phyloP scores from a whole-genome alignment of 1,140 invertebrate genomes.

The Tetranychus urticae region DNA sequence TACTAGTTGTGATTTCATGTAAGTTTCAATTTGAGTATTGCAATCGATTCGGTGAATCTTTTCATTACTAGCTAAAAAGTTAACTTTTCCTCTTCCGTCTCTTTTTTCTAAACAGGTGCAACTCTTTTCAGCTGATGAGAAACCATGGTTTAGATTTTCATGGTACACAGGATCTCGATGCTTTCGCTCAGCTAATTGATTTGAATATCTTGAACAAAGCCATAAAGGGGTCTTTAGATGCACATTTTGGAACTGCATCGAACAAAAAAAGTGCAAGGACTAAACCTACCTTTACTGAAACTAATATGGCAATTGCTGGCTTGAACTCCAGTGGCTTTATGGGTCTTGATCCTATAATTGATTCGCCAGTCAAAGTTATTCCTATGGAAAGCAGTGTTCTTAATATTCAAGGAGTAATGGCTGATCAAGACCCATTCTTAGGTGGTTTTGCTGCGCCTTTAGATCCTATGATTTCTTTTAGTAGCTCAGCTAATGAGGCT shows the following conservation, averaged over 20 bases:
- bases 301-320: neutral
- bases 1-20: neutral
- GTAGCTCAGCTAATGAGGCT: too few species aligned
- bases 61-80: too few species aligned
- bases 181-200: neutral
- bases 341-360: neutral
- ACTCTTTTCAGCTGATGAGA: neutral
- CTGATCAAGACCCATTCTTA: too few species aligned
- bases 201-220: neutral
- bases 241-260: neutral
- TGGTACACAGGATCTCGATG: neutral
- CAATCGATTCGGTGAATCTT: neutral
- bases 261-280: neutral
- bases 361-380: neutral
- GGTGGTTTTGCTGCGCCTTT: too few species aligned
- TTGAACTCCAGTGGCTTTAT: neutral
- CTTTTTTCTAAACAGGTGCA: neutral
- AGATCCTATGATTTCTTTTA: too few species aligned
- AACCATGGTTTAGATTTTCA: neutral
- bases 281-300: neutral
- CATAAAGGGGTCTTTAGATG: neutral
- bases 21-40: neutral
- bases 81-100: too few species aligned
- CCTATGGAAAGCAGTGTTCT: too few species aligned
- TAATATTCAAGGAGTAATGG: too few species aligned